phyloP scores from a whole-genome alignment of 2,888 invertebrate species.

The Psylliodes chrysocephalus region DNA sequence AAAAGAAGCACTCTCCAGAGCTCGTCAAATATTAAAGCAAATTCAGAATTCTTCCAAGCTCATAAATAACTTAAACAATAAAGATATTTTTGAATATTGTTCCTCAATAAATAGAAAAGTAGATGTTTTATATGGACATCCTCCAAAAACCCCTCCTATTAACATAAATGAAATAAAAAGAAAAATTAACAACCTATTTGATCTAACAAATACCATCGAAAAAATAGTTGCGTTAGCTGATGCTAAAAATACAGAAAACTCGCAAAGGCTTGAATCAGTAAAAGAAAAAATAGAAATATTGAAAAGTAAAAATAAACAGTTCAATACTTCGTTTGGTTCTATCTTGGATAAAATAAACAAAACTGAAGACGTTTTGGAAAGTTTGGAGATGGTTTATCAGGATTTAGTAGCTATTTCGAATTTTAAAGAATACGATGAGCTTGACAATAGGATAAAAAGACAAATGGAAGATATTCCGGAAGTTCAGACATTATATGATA shows the following conservation, averaged over 20 bases:
- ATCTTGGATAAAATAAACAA: constrained; percentile 42
- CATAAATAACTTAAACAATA: constrained; percentile 41
- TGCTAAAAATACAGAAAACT: constrained; percentile 47
- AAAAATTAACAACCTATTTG: constrained; percentile 46
- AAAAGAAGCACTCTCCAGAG: constrained; percentile 67
- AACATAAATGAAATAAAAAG: constrained; percentile 50
- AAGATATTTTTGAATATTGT: constrained; percentile 60
- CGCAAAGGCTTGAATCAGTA: constrained; percentile 42
- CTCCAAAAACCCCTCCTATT: constrained; percentile 39
- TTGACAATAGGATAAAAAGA: constrained; percentile 61
- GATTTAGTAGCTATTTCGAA: constrained; percentile 42
- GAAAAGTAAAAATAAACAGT: constrained; percentile 42
- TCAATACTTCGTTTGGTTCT: constrained; percentile 41
- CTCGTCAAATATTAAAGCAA: constrained; percentile 64
- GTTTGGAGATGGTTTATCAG: constrained; percentile 47
- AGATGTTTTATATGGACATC: constrained; percentile 53
- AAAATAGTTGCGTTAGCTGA: constrained; percentile 42
- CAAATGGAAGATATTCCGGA: constrained; percentile 48
- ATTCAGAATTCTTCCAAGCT: constrained; percentile 58
- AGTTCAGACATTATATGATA: constrained; percentile 62
- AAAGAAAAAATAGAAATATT: constrained; percentile 47
- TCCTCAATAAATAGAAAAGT: constrained; percentile 58
- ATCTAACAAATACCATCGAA: constrained; percentile 46
- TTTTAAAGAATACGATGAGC: constrained; percentile 54
- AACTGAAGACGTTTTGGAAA: constrained; percentile 45